Base-by-base conservation (phyloP, 2,797 vertebrate species). In the Sebastes diaconus region DNA sequence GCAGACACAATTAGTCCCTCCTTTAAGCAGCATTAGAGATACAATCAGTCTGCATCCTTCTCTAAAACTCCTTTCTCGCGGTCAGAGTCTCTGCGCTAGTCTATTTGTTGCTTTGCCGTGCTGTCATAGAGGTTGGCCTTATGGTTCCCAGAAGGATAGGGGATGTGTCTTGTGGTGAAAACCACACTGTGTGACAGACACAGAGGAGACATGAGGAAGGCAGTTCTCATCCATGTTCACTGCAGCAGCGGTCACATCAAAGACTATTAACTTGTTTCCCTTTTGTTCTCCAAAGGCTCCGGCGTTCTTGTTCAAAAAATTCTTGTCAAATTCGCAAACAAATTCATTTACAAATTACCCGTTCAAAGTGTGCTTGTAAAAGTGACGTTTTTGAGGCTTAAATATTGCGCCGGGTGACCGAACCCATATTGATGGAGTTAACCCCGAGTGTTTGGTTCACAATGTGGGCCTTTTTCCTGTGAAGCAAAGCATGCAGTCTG, bases 131-230 rank as follows among this genome's bases (percentile, higher is more conserved):
- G 87, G 84, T 88, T 87, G 84, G 83, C 74, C 87, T 90, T 88
- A 92, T 90, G 87, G 87, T 91, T 94, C 93, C 92, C 92, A 87
- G 85, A 93, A 92, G 92, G 87, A 88, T 88, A 88, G 84, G 82
- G 88, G 84, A 91, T 88, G 87, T 92, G 92, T 91, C 77, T 91
- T 95, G 94, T 94, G 94, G 94, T 93, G 83, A 88, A 93, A 95
- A 94, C 93, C 94, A 89, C 93, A 93, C 72, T 92, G 83, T 93
- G 86, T 92, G 92, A 95, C 90, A 95, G 91, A 95, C 94, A 94
- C 73, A 85, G 88, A 85, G 93, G 91, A 94, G 93, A 94, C 93
- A 90, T 78, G 84, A 91, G 87, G 85, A 91, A 89, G 83, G 84
- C 77, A 46, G 81, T 88, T 92, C 90, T 91, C 85, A 92, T 90